Evolutionary conservation across 1,140 invertebrate genomes (phyloP).

Genomic region (Triops cancriformis): DNA sequence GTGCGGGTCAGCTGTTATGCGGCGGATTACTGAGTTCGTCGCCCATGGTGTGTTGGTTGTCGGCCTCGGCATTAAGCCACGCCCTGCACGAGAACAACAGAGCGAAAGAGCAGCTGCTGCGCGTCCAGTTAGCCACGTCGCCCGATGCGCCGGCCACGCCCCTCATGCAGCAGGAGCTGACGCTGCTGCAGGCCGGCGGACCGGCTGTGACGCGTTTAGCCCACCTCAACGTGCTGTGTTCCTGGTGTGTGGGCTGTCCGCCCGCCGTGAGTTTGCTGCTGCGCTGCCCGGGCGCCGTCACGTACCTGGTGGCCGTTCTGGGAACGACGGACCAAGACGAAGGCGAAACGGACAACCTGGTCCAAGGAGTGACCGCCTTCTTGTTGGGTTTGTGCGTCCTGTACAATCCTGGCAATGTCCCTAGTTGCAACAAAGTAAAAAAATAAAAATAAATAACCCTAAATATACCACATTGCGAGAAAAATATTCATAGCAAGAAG

Average conservation of each 20-base stretch:
- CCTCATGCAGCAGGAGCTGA: constrained; percentile 75
- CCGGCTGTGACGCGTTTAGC: constrained; percentile 85
- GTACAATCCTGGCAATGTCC: constrained; percentile 81
- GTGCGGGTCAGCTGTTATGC: constrained; percentile 82
- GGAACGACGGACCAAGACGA: constrained; percentile 32
- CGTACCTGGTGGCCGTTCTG: constrained; percentile 70
- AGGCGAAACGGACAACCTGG: constrained; percentile 40
- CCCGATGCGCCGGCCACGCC: constrained; percentile 74
- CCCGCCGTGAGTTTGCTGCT: constrained; percentile 76
- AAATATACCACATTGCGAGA: too few relatives aligned
- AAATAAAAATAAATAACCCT: too few relatives aligned
- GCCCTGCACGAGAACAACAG: constrained; percentile 73
- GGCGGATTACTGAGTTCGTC: constrained; percentile 86
- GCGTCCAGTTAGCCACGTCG: constrained; percentile 82
- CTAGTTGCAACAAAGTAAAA: constrained; percentile 46
- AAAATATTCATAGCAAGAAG: too few relatives aligned
- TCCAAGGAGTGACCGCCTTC: constrained; percentile 89
- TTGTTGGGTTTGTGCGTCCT: constrained; percentile 85
- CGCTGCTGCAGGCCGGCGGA: constrained; percentile 62
- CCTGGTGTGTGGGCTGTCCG: constrained; percentile 81
- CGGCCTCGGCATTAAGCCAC: constrained; percentile 81
- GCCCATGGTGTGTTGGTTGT: constrained; percentile 94
- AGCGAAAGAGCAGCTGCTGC: constrained; percentile 80
- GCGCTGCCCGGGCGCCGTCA: constrained; percentile 70
- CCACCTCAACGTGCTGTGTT: constrained; percentile 78